Base-by-base conservation (phyloP, 2,888 invertebrate species). In the Camptogramma bilineatum region DNA sequence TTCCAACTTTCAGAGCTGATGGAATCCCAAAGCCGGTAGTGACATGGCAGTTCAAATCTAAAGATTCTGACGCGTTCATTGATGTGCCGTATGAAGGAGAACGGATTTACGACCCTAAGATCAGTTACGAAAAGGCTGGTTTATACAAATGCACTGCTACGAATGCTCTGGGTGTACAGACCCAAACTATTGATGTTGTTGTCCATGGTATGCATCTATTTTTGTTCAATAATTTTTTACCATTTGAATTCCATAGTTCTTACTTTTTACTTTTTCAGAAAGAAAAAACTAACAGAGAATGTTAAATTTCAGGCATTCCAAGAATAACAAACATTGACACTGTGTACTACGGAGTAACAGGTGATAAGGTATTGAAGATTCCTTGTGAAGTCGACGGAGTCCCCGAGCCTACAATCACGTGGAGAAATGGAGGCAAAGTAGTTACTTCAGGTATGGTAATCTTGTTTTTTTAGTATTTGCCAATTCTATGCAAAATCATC, bases 351-450 rank as follows among this genome's bases (percentile, higher is more conserved):
- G 75, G 68, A 34, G 21, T 73, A 16, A 68, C 64, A 8, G 74
- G 73, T 5, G 77, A 75, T 34, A 58, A 46, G 1, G 57, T 65
- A 2, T 46, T 76, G 24, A 63, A 56, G 21, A 65, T 78, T 13
- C 74, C 73, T n/a, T 77, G 77, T 34, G 64, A 73, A 16, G 71
- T 67, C 5, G 64, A 65, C 47, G 76, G 78, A 19, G 66, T 71
- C 47, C 78, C 77, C 2, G 67, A 71, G 55, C 76, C 78, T 5
- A 46, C 16, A 8, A 59, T 76, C 5, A 51, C 54, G 5, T 77
- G 77, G 77, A 68, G 47, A 50, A 46, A 50, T 4, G 53, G 48
- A 0, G 67, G 50, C 1, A 61, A 55, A 58, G n/a, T 31, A 9
- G 39, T 52, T 13, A 54, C 28, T n/a, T 59, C 66, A 59, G 66